Base-by-base conservation (phyloP, 2,113 vertebrate genomes). In the Triplophysa tibetana region DNA sequence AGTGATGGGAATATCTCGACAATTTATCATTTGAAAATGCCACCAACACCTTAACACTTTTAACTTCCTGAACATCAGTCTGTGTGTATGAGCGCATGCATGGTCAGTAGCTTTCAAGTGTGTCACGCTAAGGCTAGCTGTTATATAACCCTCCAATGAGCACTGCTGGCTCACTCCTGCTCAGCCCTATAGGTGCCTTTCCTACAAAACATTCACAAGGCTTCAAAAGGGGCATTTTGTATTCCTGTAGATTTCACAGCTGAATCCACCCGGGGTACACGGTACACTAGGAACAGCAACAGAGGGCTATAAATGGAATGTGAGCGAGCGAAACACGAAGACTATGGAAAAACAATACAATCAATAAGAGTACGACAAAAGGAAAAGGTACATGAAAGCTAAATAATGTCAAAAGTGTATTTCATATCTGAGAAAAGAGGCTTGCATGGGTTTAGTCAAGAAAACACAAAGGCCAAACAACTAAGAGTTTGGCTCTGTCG, bases 271-370 rank as follows among this genome's bases (percentile, higher is more conserved):
- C 73, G 26, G 69, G 65, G 50, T 33, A 43, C n/a, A 43, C n/a
- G 13, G n/a, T 16, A 79, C 5, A 33, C 67, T 54, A 61, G 76
- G 73, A 75, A 13, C 43, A 79, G 78, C 48, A 72, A 80, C 48
- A 76, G 17, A 41, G 70, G 61, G 65, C 56, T 83, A 79, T 58
- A 79, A 74, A 83, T 54, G 50, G 66, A 80, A 83, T 14, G 48
- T 2, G 17, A 26, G 48, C 9, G 10, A 63, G 62, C 45, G 43
- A 72, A 72, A 12, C 61, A 65, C 52, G 21, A n/a, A 23, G 54
- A 58, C 56, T 70, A 38, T 23, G 29, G 29, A 70, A 65, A 65
- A 60, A 56, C 5, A 14, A 29, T 45, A 58, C 54, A 33, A 66
- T 58, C 54, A 41, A 43, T 8, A 60, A 60, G 33, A 73, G 24